phyloP scores from a whole-genome alignment of 2,888 invertebrate genomes.

The Eretmocerus hayati region DNA sequence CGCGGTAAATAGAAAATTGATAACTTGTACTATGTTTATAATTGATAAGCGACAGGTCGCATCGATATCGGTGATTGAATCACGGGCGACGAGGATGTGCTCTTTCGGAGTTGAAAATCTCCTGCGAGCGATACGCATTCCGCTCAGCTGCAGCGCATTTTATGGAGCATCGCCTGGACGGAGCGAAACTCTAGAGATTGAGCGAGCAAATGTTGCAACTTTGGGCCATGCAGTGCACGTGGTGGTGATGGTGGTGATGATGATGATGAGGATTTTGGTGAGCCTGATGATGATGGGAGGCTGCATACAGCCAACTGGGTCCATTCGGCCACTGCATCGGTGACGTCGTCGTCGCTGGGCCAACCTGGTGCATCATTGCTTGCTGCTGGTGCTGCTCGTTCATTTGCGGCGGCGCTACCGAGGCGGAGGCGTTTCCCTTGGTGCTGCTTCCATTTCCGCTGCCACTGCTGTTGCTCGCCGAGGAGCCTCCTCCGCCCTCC shows the following conservation, averaged over 20 bases:
- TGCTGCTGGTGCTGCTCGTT: not conserved
- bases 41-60: no score
- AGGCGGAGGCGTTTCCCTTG: not conserved
- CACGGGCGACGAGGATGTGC: no score
- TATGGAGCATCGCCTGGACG: no score
- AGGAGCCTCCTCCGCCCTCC: conserved; percentile 45
- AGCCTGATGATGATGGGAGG: not conserved
- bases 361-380: not conserved
- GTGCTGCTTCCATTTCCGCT: conserved; percentile 13
- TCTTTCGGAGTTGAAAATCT: no score
- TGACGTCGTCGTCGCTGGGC: conserved; percentile 22
- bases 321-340: conserved; percentile 36
- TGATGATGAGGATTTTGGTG: conserved; percentile 27
- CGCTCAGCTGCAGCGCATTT: no score
- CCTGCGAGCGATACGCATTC: no score
- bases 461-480: conserved; percentile 22
- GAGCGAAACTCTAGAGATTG: conserved; percentile 40
- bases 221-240: conserved; percentile 37
- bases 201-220: conserved; percentile 44
- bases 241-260: conserved; percentile 17
- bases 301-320: conserved; percentile 29
- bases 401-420: not conserved
- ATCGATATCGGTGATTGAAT: no score
- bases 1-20: no score
- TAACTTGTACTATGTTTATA: no score